Percentiles rank a stretch among this genome's conserved stretches.
Evolutionary conservation across 2,113 vertebrate genomes (phyloP).

Genomic region (Atractosteus spatula): DNA sequence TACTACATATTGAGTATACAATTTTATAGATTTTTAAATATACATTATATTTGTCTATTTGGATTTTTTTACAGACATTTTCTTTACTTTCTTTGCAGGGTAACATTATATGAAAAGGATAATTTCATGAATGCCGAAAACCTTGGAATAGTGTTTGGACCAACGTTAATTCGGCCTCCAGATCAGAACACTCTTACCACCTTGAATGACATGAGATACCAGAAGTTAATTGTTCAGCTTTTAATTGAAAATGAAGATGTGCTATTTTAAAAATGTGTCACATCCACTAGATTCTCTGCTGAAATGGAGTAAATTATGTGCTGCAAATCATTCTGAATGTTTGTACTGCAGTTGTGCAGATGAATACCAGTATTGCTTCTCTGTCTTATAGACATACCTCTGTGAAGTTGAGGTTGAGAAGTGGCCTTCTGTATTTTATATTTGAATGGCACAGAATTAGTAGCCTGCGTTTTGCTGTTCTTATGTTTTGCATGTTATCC

Average conservation of each 20-base stretch:
- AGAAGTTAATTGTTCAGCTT: slow-evolving; percentile 93
- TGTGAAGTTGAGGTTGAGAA: slow-evolving; percentile 55
- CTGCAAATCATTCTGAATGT: slow-evolving; percentile 51
- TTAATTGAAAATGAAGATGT: slow-evolving; percentile 96
- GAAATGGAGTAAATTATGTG: slow-evolving; percentile 27
- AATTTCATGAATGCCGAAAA: slow-evolving; percentile 97
- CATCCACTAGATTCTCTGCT: slow-evolving; percentile 38
- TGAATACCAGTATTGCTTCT: slow-evolving; percentile 58
- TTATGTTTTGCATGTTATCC: too few species aligned
- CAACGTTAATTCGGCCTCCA: slow-evolving; percentile 93
- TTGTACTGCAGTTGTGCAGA: slow-evolving; percentile 61
- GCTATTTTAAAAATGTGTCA: slow-evolving; percentile 75
- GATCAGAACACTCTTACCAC: slow-evolving; percentile 90
- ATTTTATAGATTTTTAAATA: too few species aligned
- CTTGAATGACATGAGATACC: slow-evolving; percentile 94
- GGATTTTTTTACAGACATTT: slow-evolving; percentile 6
- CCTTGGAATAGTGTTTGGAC: slow-evolving; percentile 94
- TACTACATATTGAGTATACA: background rate
- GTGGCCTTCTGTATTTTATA: slow-evolving; percentile 49
- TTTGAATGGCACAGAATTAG: slow-evolving; percentile 26
- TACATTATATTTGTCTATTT: background rate
- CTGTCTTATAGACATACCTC: slow-evolving; percentile 72
- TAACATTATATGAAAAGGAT: slow-evolving; percentile 91
- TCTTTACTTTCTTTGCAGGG: slow-evolving; percentile 60
- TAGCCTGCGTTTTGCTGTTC: too few species aligned